phyloP scores from a whole-genome alignment of 2,888 invertebrate species.

The Drosophila kambysellisi region DNA sequence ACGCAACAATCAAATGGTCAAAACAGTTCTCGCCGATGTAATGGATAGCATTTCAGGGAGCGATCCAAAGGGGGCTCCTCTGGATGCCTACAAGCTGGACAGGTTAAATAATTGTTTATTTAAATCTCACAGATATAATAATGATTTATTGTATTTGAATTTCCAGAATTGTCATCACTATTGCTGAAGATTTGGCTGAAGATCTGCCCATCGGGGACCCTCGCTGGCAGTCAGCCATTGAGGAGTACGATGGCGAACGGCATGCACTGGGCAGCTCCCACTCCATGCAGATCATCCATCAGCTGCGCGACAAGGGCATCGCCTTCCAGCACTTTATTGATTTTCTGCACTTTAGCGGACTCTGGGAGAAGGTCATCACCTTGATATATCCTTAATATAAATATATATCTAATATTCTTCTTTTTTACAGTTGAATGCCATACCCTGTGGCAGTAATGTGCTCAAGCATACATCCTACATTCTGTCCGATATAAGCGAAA shows the following conservation, averaged over 20 bases:
- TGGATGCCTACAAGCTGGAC: constrained; percentile 79
- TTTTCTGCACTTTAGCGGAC: constrained; percentile 89
- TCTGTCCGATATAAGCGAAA: constrained; percentile 92
- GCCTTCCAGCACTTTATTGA: constrained; percentile 91
- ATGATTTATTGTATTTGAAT: constrained; percentile 61
- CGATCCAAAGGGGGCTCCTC: constrained; percentile 61
- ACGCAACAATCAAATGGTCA: constrained; percentile 86
- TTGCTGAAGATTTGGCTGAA: constrained; percentile 92
- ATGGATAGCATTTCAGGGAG: constrained; percentile 77
- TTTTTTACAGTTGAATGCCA: constrained; percentile 77
- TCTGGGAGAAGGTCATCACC: constrained; percentile 87
- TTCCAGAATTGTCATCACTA: constrained; percentile 88
- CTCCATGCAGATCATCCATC: constrained; percentile 93
- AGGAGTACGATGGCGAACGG: constrained; percentile 79
- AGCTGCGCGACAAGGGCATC: constrained; percentile 94
- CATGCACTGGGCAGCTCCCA: constrained; percentile 89
- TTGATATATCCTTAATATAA: neutral
- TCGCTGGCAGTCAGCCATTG: constrained; percentile 85
- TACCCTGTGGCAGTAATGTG: constrained; percentile 78
- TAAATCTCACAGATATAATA: neutral
- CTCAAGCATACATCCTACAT: constrained; percentile 86
- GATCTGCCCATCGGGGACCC: constrained; percentile 96
- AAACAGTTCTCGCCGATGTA: constrained; percentile 85
- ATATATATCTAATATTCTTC: neutral
- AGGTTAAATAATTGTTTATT: constrained; percentile 52